These are phyloP conservation scores for Percopsis omiscomaycus DNA, from an alignment of 2,797 vertebrate genomes.

Conservation along the genomic window DNA sequence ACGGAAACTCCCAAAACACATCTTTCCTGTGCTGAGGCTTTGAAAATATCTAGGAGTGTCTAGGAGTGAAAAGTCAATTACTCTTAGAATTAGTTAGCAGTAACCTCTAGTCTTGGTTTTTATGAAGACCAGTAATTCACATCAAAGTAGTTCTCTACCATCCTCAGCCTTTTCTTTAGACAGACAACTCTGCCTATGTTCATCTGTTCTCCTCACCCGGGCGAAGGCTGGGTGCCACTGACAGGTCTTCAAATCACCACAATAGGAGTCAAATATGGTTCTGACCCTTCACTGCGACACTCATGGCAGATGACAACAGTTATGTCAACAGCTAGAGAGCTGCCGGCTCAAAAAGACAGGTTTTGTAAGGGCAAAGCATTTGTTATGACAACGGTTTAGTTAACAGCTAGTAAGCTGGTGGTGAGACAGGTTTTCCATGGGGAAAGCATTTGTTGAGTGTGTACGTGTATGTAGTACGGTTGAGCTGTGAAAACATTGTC, in stretches of 20 bases:
- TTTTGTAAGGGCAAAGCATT: constrained; percentile 15
- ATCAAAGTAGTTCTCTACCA: constrained; percentile 64
- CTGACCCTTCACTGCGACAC: constrained; percentile 49
- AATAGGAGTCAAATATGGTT: constrained; percentile 41
- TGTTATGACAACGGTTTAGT: constrained; percentile 10
- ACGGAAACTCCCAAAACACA: constrained; percentile 43
- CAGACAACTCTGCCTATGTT: background rate
- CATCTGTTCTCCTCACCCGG: constrained; percentile 30
- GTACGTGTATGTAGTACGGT: background rate
- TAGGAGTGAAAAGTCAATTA: constrained; percentile 57
- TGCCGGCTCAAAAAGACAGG: constrained; percentile 13
- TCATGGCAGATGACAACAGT: constrained; percentile 36
- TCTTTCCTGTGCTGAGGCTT: constrained; percentile 36
- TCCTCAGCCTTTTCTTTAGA: constrained; percentile 11
- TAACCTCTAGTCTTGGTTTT: constrained; percentile 39
- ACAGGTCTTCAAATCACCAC: constrained; percentile 29
- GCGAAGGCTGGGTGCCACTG: constrained; percentile 14
- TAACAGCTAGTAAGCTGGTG: constrained; percentile 46
- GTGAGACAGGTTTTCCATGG: constrained; percentile 6
- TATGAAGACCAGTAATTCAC: constrained; percentile 54
- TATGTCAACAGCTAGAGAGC: constrained; percentile 44
- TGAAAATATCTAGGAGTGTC: constrained; percentile 11
- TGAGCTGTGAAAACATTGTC: too few relatives aligned
- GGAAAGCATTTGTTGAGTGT: constrained; percentile 15
- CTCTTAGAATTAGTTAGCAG: constrained; percentile 40